A percentile compares a stretch with the other conserved stretches of the same genome.
Conservation (phyloP, 2,113 vertebrate genomes). For the Sturnus vulgaris region DNA sequence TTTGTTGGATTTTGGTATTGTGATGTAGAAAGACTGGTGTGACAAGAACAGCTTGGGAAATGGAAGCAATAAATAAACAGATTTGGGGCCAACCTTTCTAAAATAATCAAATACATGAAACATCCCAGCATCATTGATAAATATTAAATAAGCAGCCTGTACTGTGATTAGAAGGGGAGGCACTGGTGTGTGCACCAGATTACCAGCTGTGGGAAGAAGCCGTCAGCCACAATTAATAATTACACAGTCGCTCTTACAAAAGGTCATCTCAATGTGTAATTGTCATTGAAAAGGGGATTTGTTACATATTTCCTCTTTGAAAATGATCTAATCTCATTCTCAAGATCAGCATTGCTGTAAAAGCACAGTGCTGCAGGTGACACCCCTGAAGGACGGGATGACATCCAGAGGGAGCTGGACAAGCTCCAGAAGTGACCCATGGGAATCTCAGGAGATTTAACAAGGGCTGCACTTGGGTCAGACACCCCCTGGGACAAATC, state of each 20-base stretch:
- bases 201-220: background rate
- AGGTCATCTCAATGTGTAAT: background rate
- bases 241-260: background rate
- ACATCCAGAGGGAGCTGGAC: background rate
- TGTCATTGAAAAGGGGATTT: background rate
- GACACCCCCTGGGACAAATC: fast-evolving
- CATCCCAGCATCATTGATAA: background rate
- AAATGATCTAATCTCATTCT: background rate
- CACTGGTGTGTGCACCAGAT: background rate
- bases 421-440: background rate
- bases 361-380: background rate
- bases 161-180: background rate
- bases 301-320: background rate
- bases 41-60: background rate
- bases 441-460: background rate
- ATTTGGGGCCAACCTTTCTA: background rate
- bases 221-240: background rate
- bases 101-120: background rate
- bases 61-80: background rate
- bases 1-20: background rate
- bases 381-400: background rate
- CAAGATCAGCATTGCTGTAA: background rate
- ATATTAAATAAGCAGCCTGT: background rate
- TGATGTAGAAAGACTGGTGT: background rate
- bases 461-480: too few relatives aligned